phyloP scores from a whole-genome alignment of 2,888 invertebrate species.

The Orthosia gracilis region DNA sequence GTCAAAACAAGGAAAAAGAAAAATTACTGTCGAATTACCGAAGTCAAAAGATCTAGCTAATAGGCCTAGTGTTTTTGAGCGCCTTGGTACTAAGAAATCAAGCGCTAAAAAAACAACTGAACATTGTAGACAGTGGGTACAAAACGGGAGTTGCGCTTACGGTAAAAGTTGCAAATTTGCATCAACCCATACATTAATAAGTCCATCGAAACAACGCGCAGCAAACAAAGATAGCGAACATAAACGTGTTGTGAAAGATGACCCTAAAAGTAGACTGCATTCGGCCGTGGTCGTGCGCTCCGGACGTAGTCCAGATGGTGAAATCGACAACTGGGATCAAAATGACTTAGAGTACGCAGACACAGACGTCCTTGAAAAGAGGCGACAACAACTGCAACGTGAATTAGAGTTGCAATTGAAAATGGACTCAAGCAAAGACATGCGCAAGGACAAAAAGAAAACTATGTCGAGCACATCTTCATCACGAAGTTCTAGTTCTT shows the following conservation, averaged over 20 bases:
- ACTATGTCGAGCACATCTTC: conserved; percentile 93
- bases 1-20: conserved; percentile 94
- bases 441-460: conserved; percentile 93
- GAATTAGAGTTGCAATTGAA: conserved; percentile 95
- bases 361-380: conserved; percentile 94
- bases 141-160: conserved; percentile 95
- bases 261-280: conserved; percentile 92
- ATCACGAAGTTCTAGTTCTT: conserved; percentile 92
- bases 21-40: conserved; percentile 94
- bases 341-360: conserved; percentile 95
- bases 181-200: conserved; percentile 93
- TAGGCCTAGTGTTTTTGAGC: conserved; percentile 96
- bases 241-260: conserved; percentile 90
- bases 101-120: conserved; percentile 91
- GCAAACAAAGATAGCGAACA: conserved; percentile 92
- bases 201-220: conserved; percentile 94
- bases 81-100: conserved; percentile 94
- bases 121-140: conserved; percentile 95
- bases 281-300: conserved; percentile 92
- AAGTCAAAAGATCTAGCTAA: conserved; percentile 92
- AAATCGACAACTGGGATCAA: conserved; percentile 95
- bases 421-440: conserved; percentile 93
- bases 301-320: conserved; percentile 92
- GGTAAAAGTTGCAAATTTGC: conserved; percentile 95
- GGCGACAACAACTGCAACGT: conserved; percentile 94